Evolutionary conservation across 1,140 invertebrate species (phyloP).

Genomic region (Trissolcus basalis): DNA sequence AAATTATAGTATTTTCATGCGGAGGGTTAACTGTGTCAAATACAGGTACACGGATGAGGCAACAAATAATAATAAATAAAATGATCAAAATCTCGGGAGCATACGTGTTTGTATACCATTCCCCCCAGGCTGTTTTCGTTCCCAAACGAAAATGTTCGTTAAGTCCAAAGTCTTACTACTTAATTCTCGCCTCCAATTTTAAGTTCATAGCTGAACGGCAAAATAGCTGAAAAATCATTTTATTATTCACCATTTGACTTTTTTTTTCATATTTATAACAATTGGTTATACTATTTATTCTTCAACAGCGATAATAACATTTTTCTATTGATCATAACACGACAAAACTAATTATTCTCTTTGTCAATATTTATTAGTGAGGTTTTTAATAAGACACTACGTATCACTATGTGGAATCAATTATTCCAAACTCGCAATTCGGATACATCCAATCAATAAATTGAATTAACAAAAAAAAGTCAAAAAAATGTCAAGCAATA

Average conservation of each 20-base stretch:
- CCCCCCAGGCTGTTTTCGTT: conserved; percentile 46
- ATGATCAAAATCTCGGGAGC: conserved; percentile 19
- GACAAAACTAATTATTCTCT: conserved; percentile 7
- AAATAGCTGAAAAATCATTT: conserved; percentile 74
- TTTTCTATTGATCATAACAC: not conserved
- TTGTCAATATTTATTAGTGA: too few species aligned
- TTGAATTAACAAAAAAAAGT: too few species aligned
- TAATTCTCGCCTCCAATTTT: conserved; percentile 70
- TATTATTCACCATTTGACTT: conserved; percentile 53
- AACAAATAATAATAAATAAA: conserved; percentile 56
- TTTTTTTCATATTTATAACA: conserved; percentile 29
- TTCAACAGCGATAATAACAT: conserved; percentile 34
- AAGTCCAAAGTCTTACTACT: conserved; percentile 61
- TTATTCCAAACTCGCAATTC: too few species aligned
- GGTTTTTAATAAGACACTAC: too few species aligned
- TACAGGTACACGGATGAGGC: conserved; percentile 49
- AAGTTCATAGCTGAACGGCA: conserved; percentile 68
- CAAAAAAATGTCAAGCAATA: too few species aligned
- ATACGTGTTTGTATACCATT: conserved; percentile 29
- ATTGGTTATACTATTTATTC: conserved; percentile 44
- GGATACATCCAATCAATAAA: too few species aligned
- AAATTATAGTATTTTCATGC: not conserved
- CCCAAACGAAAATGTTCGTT: conserved; percentile 54
- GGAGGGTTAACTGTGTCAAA: conserved; percentile 7
- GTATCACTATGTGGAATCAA: too few species aligned